Conservation (phyloP, 2,888 invertebrate species). For the Sinopyrophorus schimmeli region DNA sequence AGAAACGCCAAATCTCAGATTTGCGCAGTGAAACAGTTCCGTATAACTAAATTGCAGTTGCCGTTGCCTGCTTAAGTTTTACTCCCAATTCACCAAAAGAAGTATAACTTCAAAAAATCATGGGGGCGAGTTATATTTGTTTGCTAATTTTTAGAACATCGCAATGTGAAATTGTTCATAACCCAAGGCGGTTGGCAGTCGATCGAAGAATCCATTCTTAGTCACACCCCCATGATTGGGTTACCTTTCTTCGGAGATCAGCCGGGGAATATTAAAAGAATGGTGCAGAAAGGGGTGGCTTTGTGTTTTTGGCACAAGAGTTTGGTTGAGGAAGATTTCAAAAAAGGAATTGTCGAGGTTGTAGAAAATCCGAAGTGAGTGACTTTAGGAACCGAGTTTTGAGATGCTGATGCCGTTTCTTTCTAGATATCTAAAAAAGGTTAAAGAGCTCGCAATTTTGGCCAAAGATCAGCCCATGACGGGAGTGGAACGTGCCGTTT, state of each 20-base stretch:
- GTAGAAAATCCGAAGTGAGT: slow-evolving; percentile 2
- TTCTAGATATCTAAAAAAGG: slow-evolving; percentile 39
- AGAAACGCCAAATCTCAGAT: no score
- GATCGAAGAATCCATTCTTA: slow-evolving; percentile 13
- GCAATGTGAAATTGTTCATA: slow-evolving; percentile 23
- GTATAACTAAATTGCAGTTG: no score
- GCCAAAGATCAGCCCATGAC: slow-evolving; percentile 40
- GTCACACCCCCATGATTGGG: slow-evolving; percentile 19
- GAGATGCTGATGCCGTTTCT: no score
- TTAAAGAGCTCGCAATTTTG: slow-evolving; percentile 27
- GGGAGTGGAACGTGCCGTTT: slow-evolving; percentile 39
- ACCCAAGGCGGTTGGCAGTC: slow-evolving; percentile 27
- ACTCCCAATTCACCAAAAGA: no score
- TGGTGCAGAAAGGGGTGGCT: slow-evolving; percentile 10
- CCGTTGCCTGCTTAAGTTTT: no score
- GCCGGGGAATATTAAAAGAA: slow-evolving; percentile 20
- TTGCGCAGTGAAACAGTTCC: no score
- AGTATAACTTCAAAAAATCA: no score
- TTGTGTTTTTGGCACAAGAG: slow-evolving; percentile 1
- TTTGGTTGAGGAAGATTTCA: neutral
- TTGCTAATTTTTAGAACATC: slow-evolving; percentile 5
- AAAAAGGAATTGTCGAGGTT: neutral
- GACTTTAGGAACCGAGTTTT: no score
- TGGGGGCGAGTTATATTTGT: no score
- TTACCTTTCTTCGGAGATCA: slow-evolving; percentile 29